Evolutionary conservation across 2,797 vertebrate genomes (phyloP).

Genomic region (Sebastolobus altivelis): DNA sequence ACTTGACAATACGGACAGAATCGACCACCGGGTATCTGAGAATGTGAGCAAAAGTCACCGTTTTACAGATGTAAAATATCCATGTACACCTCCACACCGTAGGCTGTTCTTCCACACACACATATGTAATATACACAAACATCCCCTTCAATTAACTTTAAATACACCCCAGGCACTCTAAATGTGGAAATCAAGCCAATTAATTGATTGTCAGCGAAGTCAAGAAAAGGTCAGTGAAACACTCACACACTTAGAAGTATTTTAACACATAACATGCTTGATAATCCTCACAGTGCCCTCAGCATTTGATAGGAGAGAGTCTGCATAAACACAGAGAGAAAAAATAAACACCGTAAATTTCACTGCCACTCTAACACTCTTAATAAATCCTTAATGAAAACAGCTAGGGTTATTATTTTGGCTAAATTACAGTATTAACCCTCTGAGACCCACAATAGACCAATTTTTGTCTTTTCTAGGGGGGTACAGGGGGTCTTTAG

Average conservation of each 20-base stretch:
- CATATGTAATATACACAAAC: neutral
- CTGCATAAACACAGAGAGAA: conserved; percentile 5
- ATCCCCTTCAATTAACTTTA: neutral
- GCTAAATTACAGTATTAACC: neutral
- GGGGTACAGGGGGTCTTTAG: too few relatives aligned
- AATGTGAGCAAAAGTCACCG: neutral
- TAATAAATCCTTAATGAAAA: too few relatives aligned
- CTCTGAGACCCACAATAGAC: too few relatives aligned
- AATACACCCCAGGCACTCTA: neutral
- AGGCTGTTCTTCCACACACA: neutral
- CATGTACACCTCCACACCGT: neutral
- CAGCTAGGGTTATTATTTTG: neutral
- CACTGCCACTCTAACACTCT: too few relatives aligned
- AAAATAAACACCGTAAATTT: neutral
- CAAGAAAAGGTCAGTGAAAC: conserved; percentile 20
- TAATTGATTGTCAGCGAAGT: conserved; percentile 9
- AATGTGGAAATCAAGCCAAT: conserved; percentile 26
- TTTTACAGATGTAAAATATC: neutral
- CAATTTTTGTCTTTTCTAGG: too few relatives aligned
- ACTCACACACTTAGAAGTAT: neutral
- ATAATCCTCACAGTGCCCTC: conserved; percentile 12
- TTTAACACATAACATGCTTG: conserved; percentile 17
- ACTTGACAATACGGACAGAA: conserved; percentile 9
- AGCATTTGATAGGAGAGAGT: neutral
- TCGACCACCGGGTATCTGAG: neutral